Conservation (phyloP, 2,797 vertebrate species). For the Sebastes jordani region DNA sequence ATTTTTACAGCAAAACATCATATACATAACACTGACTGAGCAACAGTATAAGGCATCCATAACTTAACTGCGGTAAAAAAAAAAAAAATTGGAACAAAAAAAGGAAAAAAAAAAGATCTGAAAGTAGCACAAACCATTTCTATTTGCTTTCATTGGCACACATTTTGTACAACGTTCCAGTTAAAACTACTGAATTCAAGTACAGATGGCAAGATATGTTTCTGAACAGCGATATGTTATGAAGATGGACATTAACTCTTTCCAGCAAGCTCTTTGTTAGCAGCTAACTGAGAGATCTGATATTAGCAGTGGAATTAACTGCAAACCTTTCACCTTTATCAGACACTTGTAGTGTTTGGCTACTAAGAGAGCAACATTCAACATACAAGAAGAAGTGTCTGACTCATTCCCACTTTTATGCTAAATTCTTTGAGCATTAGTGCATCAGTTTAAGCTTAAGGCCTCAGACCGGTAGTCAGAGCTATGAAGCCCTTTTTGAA, state of each 20-base stretch:
- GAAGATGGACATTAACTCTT: conserved; percentile 12
- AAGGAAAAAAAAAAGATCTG: not conserved
- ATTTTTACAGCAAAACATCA: conserved; percentile 58
- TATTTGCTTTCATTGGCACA: conserved; percentile 76
- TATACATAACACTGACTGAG: conserved; percentile 73
- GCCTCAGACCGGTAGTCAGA: not conserved
- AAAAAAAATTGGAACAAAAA: conserved; percentile 16
- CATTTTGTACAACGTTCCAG: conserved; percentile 53
- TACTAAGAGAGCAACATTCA: conserved; percentile 30
- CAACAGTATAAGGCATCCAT: conserved; percentile 64
- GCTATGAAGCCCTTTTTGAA: not conserved
- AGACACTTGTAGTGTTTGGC: conserved; percentile 45
- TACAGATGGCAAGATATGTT: conserved; percentile 62
- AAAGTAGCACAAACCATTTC: conserved; percentile 34
- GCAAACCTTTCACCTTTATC: conserved; percentile 25
- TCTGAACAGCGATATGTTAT: conserved; percentile 26
- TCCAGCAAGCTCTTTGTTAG: conserved; percentile 1
- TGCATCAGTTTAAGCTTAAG: conserved; percentile 12
- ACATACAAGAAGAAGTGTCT: not conserved
- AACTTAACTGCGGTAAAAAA: conserved; percentile 48
- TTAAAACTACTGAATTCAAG: conserved; percentile 56
- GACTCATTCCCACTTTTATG: conserved; percentile 3
- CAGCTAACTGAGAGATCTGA: conserved; percentile 7
- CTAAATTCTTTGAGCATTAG: not conserved
- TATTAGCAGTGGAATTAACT: conserved; percentile 7